Evolutionary conservation across 2,797 vertebrate genomes (phyloP).

Genomic region (Danio albolineatus): DNA sequence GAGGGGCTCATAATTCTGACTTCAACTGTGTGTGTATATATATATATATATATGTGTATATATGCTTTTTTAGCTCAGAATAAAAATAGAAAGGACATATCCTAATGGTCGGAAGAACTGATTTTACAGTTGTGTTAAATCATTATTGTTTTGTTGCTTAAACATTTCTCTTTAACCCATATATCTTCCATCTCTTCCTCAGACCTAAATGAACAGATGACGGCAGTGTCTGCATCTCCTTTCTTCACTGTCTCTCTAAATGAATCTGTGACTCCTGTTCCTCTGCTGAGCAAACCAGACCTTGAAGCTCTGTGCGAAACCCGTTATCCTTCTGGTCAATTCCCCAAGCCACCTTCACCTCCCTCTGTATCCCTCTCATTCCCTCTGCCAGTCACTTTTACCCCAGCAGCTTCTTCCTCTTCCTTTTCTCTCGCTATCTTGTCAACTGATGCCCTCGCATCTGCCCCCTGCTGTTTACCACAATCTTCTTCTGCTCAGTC

Average conservation of each 20-base stretch:
- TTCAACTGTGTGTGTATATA: no score
- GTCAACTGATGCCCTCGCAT: constrained; percentile 3
- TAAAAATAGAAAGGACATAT: no score
- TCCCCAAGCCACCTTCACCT: constrained; percentile 47
- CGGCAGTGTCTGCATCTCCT: constrained; percentile 16
- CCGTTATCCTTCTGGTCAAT: constrained; percentile 4
- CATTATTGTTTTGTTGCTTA: no score
- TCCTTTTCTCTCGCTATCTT: constrained; percentile 42
- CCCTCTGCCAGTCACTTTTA: constrained; percentile 54
- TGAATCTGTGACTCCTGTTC: constrained; percentile 64
- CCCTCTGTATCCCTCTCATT: constrained; percentile 46
- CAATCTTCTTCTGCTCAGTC: constrained; percentile 55
- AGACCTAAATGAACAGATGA: constrained; percentile 24
- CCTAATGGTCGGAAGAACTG: no score
- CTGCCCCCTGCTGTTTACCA: constrained; percentile 48
- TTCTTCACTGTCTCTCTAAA: constrained; percentile 33
- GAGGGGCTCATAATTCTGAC: no score
- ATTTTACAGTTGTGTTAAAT: no score
- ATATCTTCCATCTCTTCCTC: constrained; percentile 1
- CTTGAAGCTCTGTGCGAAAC: constrained; percentile 82
- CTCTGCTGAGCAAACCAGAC: constrained; percentile 77
- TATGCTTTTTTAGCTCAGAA: no score
- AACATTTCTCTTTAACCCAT: no score
- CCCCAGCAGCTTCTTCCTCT: constrained; percentile 10
- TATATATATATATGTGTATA: no score